phyloP scores from a whole-genome alignment of 1,140 invertebrate genomes.

The Camponotus vicinus region DNA sequence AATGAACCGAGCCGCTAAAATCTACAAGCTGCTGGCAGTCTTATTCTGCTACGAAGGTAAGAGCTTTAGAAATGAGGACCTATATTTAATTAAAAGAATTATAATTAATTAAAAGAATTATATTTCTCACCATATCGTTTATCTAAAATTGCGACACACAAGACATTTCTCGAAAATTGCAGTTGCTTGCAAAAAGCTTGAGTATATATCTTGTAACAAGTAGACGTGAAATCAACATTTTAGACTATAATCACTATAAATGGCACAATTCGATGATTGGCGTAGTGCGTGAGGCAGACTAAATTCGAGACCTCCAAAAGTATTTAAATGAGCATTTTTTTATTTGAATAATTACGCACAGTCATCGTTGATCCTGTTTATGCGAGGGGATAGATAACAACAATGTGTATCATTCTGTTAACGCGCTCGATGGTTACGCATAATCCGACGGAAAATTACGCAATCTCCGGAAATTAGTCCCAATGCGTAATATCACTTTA shows the following conservation, averaged over 20 bases:
- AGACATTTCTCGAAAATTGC: not conserved
- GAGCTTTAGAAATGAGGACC: not conserved
- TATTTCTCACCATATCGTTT: not conserved
- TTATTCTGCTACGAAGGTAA: constrained; percentile 69
- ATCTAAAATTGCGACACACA: not conserved
- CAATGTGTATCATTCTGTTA: constrained; percentile 50
- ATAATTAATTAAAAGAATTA: too few species aligned
- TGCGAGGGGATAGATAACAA: constrained; percentile 11
- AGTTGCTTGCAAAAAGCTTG: too few species aligned
- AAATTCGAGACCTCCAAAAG: constrained; percentile 26
- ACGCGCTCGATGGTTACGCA: constrained; percentile 58
- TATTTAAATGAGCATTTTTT: constrained; percentile 14
- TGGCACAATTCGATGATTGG: constrained; percentile 34
- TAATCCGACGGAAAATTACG: constrained; percentile 64
- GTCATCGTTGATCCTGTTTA: not conserved
- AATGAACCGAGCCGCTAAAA: constrained; percentile 35
- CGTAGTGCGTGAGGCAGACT: not conserved
- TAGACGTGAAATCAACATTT: not conserved
- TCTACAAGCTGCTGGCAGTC: constrained; percentile 52
- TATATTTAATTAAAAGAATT: not conserved
- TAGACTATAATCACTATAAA: not conserved
- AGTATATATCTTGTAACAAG: not conserved
- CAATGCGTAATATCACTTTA: constrained; percentile 48
- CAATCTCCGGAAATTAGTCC: constrained; percentile 68
- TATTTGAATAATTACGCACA: not conserved